Base-by-base conservation (phyloP, 1,140 invertebrate genomes). In the Caenorhabditis briggsae region DNA sequence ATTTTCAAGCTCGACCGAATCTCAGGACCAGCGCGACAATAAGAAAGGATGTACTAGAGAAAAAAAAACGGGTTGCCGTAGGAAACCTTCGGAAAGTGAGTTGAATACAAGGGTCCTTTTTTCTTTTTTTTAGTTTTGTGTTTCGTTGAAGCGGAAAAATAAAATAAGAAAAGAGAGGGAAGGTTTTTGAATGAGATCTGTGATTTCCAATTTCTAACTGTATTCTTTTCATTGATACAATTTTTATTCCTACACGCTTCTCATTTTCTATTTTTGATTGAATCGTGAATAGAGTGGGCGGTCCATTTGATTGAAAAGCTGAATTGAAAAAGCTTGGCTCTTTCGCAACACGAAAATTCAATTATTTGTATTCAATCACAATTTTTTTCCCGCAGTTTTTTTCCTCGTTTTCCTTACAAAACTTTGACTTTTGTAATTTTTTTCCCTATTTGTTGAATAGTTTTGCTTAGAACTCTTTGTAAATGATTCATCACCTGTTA, bases 111-210 rank as follows among this genome's bases (percentile, higher is more conserved):
- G 25, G 70, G 18, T n/a, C 46, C 33, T 5, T n/a, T 9, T 33
- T 65, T n/a, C 18, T 11, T 20, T 50, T 78, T 50, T 25, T 12
- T 50, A 14, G 46, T 33, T 33, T 33, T 33, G 0, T 78, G 70
- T 78, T 78, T 78, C 46, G 46, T 78, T 78, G 70, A n/a, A 78
- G 70, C 70, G 70, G 46, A 78, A 78, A 78, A 78, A 33, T 50
- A 53, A 20, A 70, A 70, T 70, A 70, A 20, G 33, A 20, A 41
- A 25, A 46, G 14, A 46, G 16, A n/a, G 46, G 16, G 41, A 70
- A 16, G 6, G 43, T 33, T 70, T 70, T 50, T 78, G 43, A 12
- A 78, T 78, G 2, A 1, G 70, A 78, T 78, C 70, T 78, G 33
- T 78, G 70, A 78, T 53, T 78, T 50, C 46, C 7, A 25, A 78